Conservation (phyloP, 2,113 vertebrate genomes). For the Clarias magur region DNA sequence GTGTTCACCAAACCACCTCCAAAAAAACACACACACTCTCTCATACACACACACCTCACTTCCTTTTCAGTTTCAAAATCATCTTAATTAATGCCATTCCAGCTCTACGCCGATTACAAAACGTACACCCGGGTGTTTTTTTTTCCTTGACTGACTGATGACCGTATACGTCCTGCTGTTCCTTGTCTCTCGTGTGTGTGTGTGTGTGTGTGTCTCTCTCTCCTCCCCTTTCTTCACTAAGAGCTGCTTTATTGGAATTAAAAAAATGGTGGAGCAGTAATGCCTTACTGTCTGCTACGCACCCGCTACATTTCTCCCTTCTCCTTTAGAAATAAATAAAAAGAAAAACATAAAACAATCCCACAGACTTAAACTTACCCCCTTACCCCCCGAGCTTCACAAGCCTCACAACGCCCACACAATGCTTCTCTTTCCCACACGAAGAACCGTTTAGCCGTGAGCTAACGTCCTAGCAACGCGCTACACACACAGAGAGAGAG, state of each 20-base stretch:
- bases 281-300: conserved; percentile 52
- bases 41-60: conserved; percentile 42
- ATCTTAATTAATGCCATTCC: conserved; percentile 66
- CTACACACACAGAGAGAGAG: background rate
- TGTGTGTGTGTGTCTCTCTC: conserved; percentile 40
- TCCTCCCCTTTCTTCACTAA: conserved; percentile 55
- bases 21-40: conserved; percentile 40
- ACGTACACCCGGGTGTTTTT: conserved; percentile 53
- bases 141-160: conserved; percentile 65
- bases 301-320: conserved; percentile 56
- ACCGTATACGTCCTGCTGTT: conserved; percentile 72
- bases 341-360: conserved; percentile 18
- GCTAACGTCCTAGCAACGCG: conserved; percentile 62
- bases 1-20: conserved; percentile 75
- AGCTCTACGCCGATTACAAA: conserved; percentile 52
- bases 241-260: conserved; percentile 61
- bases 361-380: conserved; percentile 54
- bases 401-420: background rate
- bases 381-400: conserved; percentile 29
- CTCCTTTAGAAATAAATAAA: no score
- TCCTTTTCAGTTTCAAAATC: conserved; percentile 60
- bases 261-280: conserved; percentile 52
- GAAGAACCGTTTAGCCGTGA: background rate
- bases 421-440: no score
- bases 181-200: conserved; percentile 21